Evolutionary conservation across 2,888 invertebrate species (phyloP).

Genomic region (Cenopis cana): DNA sequence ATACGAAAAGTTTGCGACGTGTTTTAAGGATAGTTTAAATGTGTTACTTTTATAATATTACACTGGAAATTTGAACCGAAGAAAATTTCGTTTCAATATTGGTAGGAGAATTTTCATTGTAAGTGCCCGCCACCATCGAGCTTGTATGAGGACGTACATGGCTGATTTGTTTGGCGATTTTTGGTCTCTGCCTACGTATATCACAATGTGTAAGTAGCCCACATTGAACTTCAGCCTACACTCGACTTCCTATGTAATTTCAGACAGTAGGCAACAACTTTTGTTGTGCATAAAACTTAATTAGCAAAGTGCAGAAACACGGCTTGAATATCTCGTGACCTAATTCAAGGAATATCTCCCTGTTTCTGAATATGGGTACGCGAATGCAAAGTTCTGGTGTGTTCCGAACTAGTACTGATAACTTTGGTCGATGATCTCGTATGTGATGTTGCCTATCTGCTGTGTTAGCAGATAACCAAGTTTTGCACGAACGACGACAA

Average conservation of each 20-base stretch:
- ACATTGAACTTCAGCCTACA: not conserved
- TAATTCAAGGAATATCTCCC: conserved; percentile 35
- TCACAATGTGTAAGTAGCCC: not conserved
- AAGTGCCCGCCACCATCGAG: too few relatives aligned
- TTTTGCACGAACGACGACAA: too few relatives aligned
- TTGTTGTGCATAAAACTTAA: conserved; percentile 43
- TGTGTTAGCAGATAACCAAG: not conserved
- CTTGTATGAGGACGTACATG: too few relatives aligned
- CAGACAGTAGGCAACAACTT: conserved; percentile 9
- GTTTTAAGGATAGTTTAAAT: conserved; percentile 28
- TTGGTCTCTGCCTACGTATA: not conserved
- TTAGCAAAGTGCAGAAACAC: conserved; percentile 42
- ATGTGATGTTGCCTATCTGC: not conserved
- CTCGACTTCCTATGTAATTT: conserved; percentile 13
- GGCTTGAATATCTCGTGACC: conserved; percentile 42
- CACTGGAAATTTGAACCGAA: too few relatives aligned
- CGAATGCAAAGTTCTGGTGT: conserved; percentile 8
- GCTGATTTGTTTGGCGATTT: too few relatives aligned
- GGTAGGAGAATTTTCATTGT: too few relatives aligned
- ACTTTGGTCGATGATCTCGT: not conserved
- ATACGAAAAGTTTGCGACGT: conserved; percentile 25
- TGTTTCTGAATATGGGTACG: conserved; percentile 27
- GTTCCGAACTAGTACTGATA: not conserved
- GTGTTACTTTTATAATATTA: too few relatives aligned
- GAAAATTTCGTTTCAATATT: too few relatives aligned